Percentiles rank a stretch among this genome's conserved stretches.
These are phyloP conservation scores for Microplitis deprimator DNA, from an alignment of 2,888 invertebrate genomes.

Conservation along the genomic window DNA sequence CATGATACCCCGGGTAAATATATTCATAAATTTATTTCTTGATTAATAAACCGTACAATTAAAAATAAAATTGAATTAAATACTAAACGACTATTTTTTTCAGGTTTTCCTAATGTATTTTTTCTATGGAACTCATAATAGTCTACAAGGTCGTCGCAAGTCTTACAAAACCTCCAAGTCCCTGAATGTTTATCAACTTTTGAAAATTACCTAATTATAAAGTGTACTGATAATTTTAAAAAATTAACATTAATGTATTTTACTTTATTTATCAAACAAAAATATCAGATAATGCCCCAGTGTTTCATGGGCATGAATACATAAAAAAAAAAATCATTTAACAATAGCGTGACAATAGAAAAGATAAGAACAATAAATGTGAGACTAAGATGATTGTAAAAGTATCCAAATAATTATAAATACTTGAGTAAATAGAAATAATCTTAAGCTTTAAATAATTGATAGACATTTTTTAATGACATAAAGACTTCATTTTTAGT, in stretches of 20 bases:
- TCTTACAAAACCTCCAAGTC: not conserved
- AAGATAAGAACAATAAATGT: not conserved
- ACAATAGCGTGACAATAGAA: not conserved
- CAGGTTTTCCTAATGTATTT: no score
- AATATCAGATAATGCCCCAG: no score
- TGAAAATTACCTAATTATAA: not conserved
- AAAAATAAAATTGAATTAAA: no score
- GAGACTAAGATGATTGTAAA: not conserved
- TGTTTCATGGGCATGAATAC: not conserved
- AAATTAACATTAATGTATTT: not conserved
- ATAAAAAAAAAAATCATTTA: not conserved
- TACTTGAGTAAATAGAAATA: not conserved
- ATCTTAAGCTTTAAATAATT: not conserved
- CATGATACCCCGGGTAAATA: no score
- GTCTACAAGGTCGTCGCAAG: not conserved
- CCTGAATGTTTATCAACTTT: not conserved
- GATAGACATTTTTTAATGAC: not conserved
- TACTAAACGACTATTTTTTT: no score
- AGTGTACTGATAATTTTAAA: no score
- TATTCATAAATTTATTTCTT: no score
- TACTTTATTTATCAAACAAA: not conserved
- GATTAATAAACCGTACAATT: no score
- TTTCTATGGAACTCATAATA: no score
- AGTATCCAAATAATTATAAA: not conserved
- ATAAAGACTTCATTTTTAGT: not conserved